Evolutionary conservation across 1,140 invertebrate genomes (phyloP).

Genomic region (Macrobrachium nipponense): DNA sequence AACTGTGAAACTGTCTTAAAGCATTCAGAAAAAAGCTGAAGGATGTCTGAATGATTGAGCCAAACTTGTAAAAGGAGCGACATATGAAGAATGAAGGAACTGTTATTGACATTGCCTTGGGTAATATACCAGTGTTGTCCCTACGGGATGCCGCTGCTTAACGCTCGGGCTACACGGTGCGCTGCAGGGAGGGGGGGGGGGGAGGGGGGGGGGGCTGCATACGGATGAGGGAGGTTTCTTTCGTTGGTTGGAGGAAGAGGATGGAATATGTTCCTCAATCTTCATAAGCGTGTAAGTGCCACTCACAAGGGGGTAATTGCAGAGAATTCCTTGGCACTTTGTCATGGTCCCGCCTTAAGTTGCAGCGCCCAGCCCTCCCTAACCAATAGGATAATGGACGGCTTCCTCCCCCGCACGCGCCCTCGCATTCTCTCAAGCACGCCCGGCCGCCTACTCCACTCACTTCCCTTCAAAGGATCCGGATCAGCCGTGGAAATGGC

Average conservation of each 20-base stretch:
- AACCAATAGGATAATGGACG: constrained; percentile 28
- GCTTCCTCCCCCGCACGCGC: constrained; percentile 42
- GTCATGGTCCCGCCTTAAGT: background rate
- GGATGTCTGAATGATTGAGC: no score
- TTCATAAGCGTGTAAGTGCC: constrained; percentile 34
- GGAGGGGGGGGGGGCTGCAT: no score
- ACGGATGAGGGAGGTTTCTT: no score
- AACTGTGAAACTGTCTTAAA: no score
- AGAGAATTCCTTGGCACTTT: constrained; percentile 19
- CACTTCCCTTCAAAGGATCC: no score
- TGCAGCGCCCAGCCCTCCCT: background rate
- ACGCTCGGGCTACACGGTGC: no score
- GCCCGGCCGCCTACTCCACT: no score
- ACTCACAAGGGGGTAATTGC: constrained; percentile 40
- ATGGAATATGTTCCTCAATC: constrained; percentile 16
- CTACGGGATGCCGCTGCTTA: no score
- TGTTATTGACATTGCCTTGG: background rate
- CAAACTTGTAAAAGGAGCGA: background rate
- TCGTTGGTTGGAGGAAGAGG: no score
- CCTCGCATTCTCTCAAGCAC: background rate
- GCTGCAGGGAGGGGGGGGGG: no score
- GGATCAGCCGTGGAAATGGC: no score
- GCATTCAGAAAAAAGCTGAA: no score
- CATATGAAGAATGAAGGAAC: background rate
- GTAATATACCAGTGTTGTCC: background rate